phyloP scores from a whole-genome alignment of 2,888 invertebrate genomes.

The Nomada goodeniana region DNA sequence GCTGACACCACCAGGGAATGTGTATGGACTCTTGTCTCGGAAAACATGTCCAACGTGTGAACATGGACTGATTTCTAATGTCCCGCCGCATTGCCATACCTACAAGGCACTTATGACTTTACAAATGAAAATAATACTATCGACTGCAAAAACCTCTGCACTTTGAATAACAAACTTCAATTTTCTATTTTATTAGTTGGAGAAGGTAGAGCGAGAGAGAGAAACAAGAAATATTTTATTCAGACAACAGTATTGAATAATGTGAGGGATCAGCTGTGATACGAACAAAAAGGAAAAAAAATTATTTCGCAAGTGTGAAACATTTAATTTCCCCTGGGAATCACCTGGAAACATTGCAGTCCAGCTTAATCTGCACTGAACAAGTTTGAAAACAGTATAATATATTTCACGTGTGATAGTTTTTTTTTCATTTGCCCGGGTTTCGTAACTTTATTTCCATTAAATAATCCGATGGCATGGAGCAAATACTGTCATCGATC shows the following conservation, averaged over 20 bases:
- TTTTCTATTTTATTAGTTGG: background rate
- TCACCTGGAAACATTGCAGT: conserved; percentile 24
- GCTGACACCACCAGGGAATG: conserved; percentile 99
- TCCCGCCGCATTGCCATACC: conserved; percentile 99
- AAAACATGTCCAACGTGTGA: conserved; percentile 99
- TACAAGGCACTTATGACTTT: conserved; percentile 81
- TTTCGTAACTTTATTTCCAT: conserved; percentile 1
- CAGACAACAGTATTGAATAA: background rate
- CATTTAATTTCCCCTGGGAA: conserved; percentile 6
- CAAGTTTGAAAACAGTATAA: background rate
- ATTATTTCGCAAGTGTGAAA: background rate
- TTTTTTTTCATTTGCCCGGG: background rate
- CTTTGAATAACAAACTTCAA: conserved; percentile 21
- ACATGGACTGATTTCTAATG: conserved; percentile 97
- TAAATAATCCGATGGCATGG: background rate
- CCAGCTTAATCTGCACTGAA: conserved; percentile 20
- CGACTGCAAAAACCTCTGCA: conserved; percentile 21
- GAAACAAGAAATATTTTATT: background rate
- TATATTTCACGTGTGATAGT: background rate
- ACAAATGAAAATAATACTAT: conserved; percentile 55
- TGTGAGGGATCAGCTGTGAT: conserved; percentile 25
- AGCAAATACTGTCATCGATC: conserved; percentile 8
- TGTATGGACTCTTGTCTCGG: conserved; percentile 99
- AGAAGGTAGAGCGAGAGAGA: background rate
- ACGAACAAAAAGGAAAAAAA: conserved; percentile 21